These are phyloP conservation scores for Sylvia borin DNA, from an alignment of 2,797 vertebrate species.

Conservation along the genomic window DNA sequence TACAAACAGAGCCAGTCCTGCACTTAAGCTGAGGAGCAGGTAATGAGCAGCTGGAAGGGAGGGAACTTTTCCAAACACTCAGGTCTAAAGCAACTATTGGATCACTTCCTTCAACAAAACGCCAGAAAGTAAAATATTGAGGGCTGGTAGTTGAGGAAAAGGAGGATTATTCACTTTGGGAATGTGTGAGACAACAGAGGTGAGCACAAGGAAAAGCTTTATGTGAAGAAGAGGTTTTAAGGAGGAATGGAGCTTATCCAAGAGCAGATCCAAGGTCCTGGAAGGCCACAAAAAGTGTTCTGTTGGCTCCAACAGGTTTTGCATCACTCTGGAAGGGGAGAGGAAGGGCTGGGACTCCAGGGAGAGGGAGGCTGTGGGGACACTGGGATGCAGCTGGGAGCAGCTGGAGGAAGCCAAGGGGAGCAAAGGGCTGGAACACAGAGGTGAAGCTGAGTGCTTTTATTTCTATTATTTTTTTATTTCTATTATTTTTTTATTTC, in stretches of 20 bases:
- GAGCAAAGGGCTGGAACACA: accelerated
- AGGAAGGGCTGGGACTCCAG: background rate
- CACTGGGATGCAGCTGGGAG: background rate
- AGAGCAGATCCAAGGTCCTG: background rate
- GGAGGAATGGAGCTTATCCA: background rate
- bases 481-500: too few species aligned
- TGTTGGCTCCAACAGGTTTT: background rate
- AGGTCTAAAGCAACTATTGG: background rate
- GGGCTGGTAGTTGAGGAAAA: background rate
- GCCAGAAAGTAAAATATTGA: background rate
- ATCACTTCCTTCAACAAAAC: background rate
- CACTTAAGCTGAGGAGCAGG: background rate
- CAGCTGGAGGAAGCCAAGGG: background rate
- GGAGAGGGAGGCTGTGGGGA: background rate
- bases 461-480: background rate
- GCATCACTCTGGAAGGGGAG: background rate
- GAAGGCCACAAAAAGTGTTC: conserved; percentile 9
- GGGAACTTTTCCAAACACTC: background rate
- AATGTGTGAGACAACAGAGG: background rate
- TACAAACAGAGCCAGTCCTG: background rate
- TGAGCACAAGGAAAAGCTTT: background rate
- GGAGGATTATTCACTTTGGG: background rate
- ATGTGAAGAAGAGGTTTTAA: background rate
- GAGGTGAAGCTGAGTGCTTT: background rate
- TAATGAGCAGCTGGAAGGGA: background rate